These are phyloP conservation scores for Chloroclystis v-ata DNA, from an alignment of 2,888 invertebrate species.

Conservation along the genomic window DNA sequence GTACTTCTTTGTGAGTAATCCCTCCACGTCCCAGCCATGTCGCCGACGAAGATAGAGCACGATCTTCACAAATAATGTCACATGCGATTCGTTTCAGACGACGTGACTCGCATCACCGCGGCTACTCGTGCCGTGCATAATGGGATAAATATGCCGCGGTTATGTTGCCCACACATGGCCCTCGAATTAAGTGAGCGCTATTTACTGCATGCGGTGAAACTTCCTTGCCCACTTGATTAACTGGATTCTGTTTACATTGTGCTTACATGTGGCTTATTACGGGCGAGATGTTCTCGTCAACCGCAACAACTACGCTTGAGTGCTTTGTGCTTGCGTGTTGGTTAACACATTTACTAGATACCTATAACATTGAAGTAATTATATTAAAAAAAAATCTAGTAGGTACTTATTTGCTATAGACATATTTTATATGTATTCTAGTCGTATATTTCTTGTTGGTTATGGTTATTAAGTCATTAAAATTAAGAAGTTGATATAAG, in stretches of 20 bases:
- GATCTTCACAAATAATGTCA: slow-evolving; percentile 79
- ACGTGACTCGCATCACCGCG: slow-evolving; percentile 76
- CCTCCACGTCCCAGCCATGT: slow-evolving; percentile 74
- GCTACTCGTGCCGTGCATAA: slow-evolving; percentile 72
- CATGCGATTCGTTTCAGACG: slow-evolving; percentile 77
- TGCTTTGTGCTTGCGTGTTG: too few species aligned
- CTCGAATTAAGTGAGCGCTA: slow-evolving; percentile 73
- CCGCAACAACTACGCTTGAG: slow-evolving; percentile 5
- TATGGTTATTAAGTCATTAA: too few species aligned
- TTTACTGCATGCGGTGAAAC: slow-evolving; percentile 66
- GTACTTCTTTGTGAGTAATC: slow-evolving; percentile 78
- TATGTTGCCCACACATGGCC: slow-evolving; percentile 73
- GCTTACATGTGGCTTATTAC: slow-evolving; percentile 46
- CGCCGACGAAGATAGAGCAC: slow-evolving; percentile 79
- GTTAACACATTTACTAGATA: background rate
- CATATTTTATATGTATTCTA: too few species aligned
- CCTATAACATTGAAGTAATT: background rate
- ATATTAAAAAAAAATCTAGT: too few species aligned
- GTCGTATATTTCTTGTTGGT: too few species aligned
- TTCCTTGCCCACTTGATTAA: slow-evolving; percentile 67
- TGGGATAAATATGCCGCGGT: slow-evolving; percentile 77
- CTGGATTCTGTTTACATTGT: slow-evolving; percentile 58
- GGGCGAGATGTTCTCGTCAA: slow-evolving; percentile 41
- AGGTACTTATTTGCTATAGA: too few species aligned
- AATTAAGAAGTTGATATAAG: too few species aligned